phyloP scores from a whole-genome alignment of 1,140 invertebrate species.

The Halesus radiatus region DNA sequence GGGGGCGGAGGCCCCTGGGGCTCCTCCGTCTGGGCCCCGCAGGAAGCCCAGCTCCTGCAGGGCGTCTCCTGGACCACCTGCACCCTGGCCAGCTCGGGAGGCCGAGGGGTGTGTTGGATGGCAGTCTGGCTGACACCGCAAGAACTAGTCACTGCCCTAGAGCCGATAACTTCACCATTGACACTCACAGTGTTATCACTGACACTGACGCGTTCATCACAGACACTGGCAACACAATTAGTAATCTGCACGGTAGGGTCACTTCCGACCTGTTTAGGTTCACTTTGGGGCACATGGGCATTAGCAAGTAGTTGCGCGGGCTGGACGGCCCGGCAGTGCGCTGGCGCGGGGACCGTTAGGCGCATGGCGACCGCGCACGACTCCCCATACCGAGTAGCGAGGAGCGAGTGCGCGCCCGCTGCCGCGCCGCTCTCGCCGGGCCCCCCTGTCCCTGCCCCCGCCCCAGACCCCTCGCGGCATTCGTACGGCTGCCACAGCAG shows the following conservation, averaged over 20 bases:
- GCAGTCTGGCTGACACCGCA: slow-evolving; percentile 19
- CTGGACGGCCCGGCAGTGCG: slow-evolving; percentile 60
- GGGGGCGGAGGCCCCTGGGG: slow-evolving; percentile 61
- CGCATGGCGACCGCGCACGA: slow-evolving; percentile 63
- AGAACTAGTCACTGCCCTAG: slow-evolving; percentile 2
- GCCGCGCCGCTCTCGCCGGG: slow-evolving; percentile 66
- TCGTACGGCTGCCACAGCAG: slow-evolving; percentile 70
- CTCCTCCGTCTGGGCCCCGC: slow-evolving; percentile 68
- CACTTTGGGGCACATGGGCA: slow-evolving; percentile 62
- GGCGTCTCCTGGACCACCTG: neutral
- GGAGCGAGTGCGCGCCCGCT: slow-evolving; percentile 67
- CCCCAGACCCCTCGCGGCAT: slow-evolving; percentile 61
- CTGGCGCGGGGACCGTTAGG: slow-evolving; percentile 68
- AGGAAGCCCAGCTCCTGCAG: slow-evolving; percentile 62
- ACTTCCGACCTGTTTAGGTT: slow-evolving; percentile 63
- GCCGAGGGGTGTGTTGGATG: slow-evolving; percentile 16
- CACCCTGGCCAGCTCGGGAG: neutral
- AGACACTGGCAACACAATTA: slow-evolving; percentile 5
- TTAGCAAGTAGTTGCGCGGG: slow-evolving; percentile 44
- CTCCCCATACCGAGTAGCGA: slow-evolving; percentile 57
- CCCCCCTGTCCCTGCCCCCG: slow-evolving; percentile 56
- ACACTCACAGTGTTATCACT: slow-evolving; percentile 45
- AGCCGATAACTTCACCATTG: slow-evolving; percentile 52
- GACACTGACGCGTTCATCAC: slow-evolving; percentile 24
- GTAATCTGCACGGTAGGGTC: slow-evolving; percentile 40